Evolutionary conservation across 2,797 vertebrate species (phyloP), one percentile per base, ranked within the genome.

Genomic region (Neopelma chrysocephalum): DNA sequence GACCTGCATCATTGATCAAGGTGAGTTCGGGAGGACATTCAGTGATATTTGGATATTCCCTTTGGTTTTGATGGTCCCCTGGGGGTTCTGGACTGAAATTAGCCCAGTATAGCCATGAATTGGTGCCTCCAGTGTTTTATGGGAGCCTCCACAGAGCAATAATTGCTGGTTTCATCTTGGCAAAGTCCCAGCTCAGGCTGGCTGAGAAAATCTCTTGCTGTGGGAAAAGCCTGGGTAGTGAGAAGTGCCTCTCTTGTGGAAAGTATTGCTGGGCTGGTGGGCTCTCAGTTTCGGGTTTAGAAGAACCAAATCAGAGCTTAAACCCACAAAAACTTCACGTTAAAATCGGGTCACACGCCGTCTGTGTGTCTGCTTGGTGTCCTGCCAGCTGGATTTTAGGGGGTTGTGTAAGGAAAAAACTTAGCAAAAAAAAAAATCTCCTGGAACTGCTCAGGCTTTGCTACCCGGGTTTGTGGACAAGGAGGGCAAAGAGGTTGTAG

Each of bases 1-100:
- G 87, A 98, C 98, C 61, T 99, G 98, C 83, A 51, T 98, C 76
- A 98, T 99, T 78, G 99, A 99, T 96, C 98, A 98, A 95, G 98
- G 99, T 99, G 98, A 98, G 98, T 86, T 62, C 22, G 51, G 65
- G 61, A 26, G 79, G 10, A 6, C 76, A 5, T 47, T 47, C 25
- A 2, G 1, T 50, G 66, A 21, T 58, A 23, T 22, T 60, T 65
- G 66, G 15, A 7, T 42, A 60, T 72, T 60, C 34, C 53, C 40
- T 53, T 72, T 47, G 51, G 15, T 60, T 72, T 40, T 79, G 51
- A 18, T 32, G 8, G 51, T 79, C 25, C 25, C 14, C 20, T 58
- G 26, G n/a, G 40, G 22, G 7, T 66, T 66, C 34, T 32, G 22
- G 47, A 68, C 26, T 15, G 19, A 62, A 27, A n/a, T 48, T 10